These are phyloP conservation scores for Drosophila ananassae DNA, from an alignment of 1,140 invertebrate genomes.

Conservation along the genomic window DNA sequence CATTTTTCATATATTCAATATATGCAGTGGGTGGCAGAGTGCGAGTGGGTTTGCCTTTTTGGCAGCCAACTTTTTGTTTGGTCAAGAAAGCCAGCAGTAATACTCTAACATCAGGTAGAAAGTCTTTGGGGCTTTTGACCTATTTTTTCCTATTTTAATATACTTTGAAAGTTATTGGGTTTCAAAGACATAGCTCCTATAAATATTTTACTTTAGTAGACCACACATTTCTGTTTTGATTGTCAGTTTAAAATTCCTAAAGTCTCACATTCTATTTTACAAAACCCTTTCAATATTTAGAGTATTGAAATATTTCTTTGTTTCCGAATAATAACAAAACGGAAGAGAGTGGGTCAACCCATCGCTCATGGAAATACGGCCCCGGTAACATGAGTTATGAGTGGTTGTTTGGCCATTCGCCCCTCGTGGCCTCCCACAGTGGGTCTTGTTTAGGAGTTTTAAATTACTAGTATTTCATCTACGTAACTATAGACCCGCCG, in stretches of 20 bases:
- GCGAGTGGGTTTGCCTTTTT: constrained; percentile 7
- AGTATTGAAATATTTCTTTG: constrained; percentile 18
- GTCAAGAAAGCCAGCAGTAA: constrained; percentile 1
- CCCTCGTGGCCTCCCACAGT: not conserved
- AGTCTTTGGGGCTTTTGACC: not conserved
- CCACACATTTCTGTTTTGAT: too few species aligned
- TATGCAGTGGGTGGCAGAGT: constrained; percentile 39
- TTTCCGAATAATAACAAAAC: constrained; percentile 18
- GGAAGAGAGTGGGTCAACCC: not conserved
- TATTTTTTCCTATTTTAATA: not conserved
- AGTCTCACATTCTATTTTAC: too few species aligned
- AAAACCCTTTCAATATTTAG: constrained; percentile 2
- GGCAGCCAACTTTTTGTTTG: constrained; percentile 20
- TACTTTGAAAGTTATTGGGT: too few species aligned
- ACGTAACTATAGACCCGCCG: constrained; percentile 29
- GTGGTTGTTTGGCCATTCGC: constrained; percentile 45
- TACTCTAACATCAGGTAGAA: constrained; percentile 7
- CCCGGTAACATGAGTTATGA: constrained; percentile 59
- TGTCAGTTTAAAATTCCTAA: too few species aligned
- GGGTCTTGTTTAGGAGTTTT: constrained; percentile 48
- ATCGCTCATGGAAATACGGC: constrained; percentile 57
- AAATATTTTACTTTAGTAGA: too few species aligned
- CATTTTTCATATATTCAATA: constrained; percentile 79
- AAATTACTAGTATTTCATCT: constrained; percentile 68
- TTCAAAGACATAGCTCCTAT: too few species aligned